phyloP scores from a whole-genome alignment of 1,140 invertebrate genomes.

The Aphelinus certus region DNA sequence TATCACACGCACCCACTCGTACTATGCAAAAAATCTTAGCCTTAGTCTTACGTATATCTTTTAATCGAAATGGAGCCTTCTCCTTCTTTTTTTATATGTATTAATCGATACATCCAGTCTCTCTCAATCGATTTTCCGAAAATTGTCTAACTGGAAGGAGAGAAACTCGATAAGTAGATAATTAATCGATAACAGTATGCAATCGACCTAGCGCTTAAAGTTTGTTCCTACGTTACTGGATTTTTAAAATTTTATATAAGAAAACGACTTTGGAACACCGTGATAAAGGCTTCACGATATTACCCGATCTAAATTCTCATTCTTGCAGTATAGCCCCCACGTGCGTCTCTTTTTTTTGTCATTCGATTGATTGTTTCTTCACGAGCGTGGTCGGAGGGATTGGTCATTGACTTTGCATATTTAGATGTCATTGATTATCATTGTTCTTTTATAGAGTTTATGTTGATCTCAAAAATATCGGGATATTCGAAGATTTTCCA shows the following conservation, averaged over 20 bases:
- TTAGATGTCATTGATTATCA: slow-evolving; percentile 7
- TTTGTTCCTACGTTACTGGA: slow-evolving; percentile 34
- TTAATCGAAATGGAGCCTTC: slow-evolving; percentile 31
- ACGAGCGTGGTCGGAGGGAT: slow-evolving; percentile 28
- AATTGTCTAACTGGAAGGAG: slow-evolving; percentile 55
- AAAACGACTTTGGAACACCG: slow-evolving; percentile 55
- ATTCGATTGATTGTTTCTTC: neutral
- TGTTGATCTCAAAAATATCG: slow-evolving; percentile 39
- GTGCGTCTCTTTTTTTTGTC: slow-evolving; percentile 4
- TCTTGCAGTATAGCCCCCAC: neutral
- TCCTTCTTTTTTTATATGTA: slow-evolving; percentile 10
- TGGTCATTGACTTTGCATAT: neutral
- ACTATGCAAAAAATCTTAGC: slow-evolving; percentile 41
- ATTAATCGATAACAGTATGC: slow-evolving; percentile 47
- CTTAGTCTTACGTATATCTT: slow-evolving; percentile 46
- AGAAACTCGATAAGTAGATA: slow-evolving; percentile 52
- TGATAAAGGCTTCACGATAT: slow-evolving; percentile 32
- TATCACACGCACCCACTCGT: slow-evolving; percentile 24
- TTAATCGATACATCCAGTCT: neutral
- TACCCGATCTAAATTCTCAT: too few species aligned
- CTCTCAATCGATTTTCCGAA: slow-evolving; percentile 39
- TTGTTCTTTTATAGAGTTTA: slow-evolving; percentile 19
- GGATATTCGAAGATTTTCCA: slow-evolving; percentile 20
- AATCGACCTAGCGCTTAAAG: slow-evolving; percentile 42
- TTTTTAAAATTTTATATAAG: slow-evolving; percentile 52